Evolutionary conservation across 2,888 invertebrate species (phyloP), one percentile per base, ranked within the genome.

Genomic region (Hipparchia semele): DNA sequence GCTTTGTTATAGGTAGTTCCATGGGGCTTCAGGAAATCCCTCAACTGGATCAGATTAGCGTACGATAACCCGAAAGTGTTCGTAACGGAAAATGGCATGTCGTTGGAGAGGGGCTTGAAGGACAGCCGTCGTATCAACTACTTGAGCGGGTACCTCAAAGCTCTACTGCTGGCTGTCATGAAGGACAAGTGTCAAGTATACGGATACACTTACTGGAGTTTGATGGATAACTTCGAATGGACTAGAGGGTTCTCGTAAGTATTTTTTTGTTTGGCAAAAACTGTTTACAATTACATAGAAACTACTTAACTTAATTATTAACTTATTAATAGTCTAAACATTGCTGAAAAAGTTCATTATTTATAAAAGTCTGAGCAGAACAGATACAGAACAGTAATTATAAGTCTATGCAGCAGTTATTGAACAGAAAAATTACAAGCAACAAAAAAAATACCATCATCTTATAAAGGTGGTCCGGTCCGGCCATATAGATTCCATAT

Each of bases 191-290:
- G 95, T 76, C 90, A 91, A 68, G 94, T 96, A 0, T 83, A 90
- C 8, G 96, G 96, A 0, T 98, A 97, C 82, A 95, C 96, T 0
- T 95, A 96, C 71, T 97, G 97, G 97, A 96, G 96, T 77, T 87
- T 98, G 13, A 94, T 98, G 87, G 98, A 98, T 82, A 97, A 97
- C 83, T 97, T 96, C 86, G 97, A 98, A 85, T 98, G 97, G 97
- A 92, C 94, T 73, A 92, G 94, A 61, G 98, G 97, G 46, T 97
- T 95, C 83, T 95, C 95, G 95, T 96, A 76, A 91, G 92, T 90
- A 13, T 23, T 69, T 54, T 71, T 10, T 49, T 12, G 23, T 23
- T 23, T 23, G 23, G 23, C 23, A 23, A 23, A 23, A 23, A 23
- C 23, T n/a, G 23, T 23, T 23, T 23, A 23, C 1, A 23, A 23